These are phyloP conservation scores for Laterallus jamaicensis DNA, from an alignment of 2,113 vertebrate genomes.

Conservation along the genomic window DNA sequence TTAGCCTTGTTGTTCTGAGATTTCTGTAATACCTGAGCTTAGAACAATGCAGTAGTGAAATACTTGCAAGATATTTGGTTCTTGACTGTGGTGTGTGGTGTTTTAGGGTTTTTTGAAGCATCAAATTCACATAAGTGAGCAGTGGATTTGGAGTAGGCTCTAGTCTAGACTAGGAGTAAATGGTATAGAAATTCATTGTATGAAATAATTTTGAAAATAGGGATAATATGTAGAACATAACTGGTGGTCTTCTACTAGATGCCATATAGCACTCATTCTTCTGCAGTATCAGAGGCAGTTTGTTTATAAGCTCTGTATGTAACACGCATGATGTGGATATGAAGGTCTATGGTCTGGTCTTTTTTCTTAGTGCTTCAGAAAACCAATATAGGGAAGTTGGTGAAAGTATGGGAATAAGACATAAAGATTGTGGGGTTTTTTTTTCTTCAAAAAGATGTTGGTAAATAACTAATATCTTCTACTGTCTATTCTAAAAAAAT, in stretches of 20 bases:
- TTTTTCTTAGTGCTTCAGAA: background rate
- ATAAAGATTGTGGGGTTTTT: background rate
- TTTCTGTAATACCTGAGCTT: background rate
- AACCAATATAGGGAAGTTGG: background rate
- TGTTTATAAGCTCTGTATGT: background rate
- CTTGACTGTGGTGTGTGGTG: background rate
- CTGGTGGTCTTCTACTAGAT: background rate
- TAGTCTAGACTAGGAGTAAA: background rate
- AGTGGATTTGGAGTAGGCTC: background rate
- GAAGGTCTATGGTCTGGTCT: background rate
- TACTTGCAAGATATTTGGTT: background rate
- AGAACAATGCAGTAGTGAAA: background rate
- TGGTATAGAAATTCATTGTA: background rate
- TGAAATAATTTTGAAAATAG: background rate
- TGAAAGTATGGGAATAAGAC: background rate
- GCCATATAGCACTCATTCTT: background rate
- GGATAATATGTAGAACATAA: background rate
- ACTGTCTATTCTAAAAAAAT: rapidly evolving
- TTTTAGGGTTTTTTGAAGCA: background rate
- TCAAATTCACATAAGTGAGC: no score
- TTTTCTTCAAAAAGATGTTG: background rate
- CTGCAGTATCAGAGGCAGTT: background rate
- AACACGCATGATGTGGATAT: background rate
- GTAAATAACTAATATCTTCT: background rate
- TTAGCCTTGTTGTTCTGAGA: background rate